Conservation (phyloP, 2,888 invertebrate species). For the Trilocha varians region DNA sequence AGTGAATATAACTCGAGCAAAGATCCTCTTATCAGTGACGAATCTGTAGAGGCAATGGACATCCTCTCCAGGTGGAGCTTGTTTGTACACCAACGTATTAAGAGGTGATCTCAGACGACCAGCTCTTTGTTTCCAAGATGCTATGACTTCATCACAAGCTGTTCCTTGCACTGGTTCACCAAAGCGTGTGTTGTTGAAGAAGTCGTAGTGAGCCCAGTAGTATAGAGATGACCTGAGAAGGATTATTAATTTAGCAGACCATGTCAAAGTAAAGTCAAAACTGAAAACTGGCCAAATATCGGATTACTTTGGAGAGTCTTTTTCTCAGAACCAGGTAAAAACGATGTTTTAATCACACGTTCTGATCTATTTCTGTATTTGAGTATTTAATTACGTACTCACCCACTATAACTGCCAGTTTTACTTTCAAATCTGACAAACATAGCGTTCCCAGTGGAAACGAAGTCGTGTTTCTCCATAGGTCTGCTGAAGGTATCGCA, state of each 20-base stretch:
- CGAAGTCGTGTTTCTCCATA: slow-evolving; percentile 94
- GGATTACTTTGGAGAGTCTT: too few species aligned
- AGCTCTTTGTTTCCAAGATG: slow-evolving; percentile 85
- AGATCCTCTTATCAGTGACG: slow-evolving; percentile 86
- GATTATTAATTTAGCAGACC: too few species aligned
- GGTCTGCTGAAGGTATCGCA: slow-evolving; percentile 95
- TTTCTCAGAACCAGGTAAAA: too few species aligned
- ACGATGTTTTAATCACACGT: too few species aligned
- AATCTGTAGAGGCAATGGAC: slow-evolving; percentile 88
- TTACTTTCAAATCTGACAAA: slow-evolving; percentile 93
- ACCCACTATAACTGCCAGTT: slow-evolving; percentile 93
- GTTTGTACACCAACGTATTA: slow-evolving; percentile 90
- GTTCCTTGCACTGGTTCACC: slow-evolving; percentile 87
- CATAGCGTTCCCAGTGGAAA: slow-evolving; percentile 88
- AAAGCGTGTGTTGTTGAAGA: slow-evolving; percentile 91
- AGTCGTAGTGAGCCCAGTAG: slow-evolving; percentile 95
- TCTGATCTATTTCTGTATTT: too few species aligned
- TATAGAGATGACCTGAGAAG: slow-evolving; percentile 84
- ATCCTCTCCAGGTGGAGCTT: slow-evolving; percentile 79
- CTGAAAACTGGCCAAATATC: too few species aligned
- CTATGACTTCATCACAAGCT: slow-evolving; percentile 90
- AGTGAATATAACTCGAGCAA: slow-evolving; percentile 85
- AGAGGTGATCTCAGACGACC: slow-evolving; percentile 87
- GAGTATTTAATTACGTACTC: slow-evolving; percentile 22
- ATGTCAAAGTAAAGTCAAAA: too few species aligned